These are phyloP conservation scores for Cephus sareptanus DNA, from an alignment of 2,888 invertebrate genomes.

Conservation along the genomic window DNA sequence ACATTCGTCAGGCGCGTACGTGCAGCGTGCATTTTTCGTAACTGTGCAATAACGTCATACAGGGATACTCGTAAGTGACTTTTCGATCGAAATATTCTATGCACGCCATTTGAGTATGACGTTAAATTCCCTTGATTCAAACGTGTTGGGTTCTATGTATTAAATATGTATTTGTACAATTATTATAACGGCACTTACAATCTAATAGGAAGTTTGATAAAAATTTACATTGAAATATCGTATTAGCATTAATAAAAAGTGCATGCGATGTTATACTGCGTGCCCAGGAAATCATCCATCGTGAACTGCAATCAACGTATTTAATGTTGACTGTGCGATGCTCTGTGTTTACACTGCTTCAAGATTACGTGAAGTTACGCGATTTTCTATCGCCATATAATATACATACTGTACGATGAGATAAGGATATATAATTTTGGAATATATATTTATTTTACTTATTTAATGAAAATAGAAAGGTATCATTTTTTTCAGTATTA, in stretches of 20 bases:
- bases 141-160: background rate
- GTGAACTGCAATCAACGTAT: background rate
- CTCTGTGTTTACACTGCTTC: background rate
- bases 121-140: background rate
- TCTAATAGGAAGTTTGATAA: background rate
- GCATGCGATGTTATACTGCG: background rate
- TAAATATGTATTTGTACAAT: background rate
- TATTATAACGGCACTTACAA: background rate
- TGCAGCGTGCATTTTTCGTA: background rate
- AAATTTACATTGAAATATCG: background rate
- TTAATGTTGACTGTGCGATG: background rate
- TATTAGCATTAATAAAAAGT: background rate
- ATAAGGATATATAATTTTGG: background rate
- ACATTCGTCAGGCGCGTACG: conserved; percentile 7
- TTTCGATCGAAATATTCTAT: background rate
- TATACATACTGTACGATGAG: background rate
- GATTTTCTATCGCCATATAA: background rate
- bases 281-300: background rate
- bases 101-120: background rate
- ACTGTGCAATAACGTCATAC: background rate
- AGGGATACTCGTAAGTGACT: background rate
- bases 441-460: background rate
- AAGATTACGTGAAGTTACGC: background rate
- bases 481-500: background rate
- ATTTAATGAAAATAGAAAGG: background rate